A percentile compares a stretch with the other conserved stretches of the same genome.
phyloP scores from a whole-genome alignment of 1,140 invertebrate species.

The Cydia amplana region DNA sequence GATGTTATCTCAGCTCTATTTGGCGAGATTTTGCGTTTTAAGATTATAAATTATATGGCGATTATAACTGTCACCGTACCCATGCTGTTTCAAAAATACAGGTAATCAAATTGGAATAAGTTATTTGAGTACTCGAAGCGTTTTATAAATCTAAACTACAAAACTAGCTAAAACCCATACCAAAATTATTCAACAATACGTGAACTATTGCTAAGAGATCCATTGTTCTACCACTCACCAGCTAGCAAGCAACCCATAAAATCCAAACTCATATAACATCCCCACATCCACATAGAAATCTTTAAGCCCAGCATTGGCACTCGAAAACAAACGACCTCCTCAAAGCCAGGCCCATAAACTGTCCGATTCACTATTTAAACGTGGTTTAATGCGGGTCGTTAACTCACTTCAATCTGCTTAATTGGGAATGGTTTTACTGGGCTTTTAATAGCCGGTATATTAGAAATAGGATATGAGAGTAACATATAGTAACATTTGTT shows the following conservation, averaged over 20 bases:
- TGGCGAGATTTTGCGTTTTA: too few species aligned
- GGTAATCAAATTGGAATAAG: too few species aligned
- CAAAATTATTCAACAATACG: background rate
- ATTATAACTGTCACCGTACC: too few species aligned
- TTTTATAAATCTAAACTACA: too few species aligned
- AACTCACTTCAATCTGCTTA: slow-evolving; percentile 61
- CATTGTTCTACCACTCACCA: background rate
- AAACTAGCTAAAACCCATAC: too few species aligned
- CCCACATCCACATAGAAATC: slow-evolving; percentile 20
- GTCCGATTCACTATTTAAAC: slow-evolving; percentile 57
- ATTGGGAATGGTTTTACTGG: slow-evolving; percentile 57
- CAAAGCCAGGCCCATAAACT: slow-evolving; percentile 55
- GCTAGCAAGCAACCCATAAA: background rate
- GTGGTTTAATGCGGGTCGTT: slow-evolving; percentile 51
- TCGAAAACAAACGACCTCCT: slow-evolving; percentile 42
- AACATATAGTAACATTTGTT: background rate
- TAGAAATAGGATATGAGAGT: slow-evolving; percentile 34
- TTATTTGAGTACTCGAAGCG: too few species aligned
- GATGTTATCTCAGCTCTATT: too few species aligned
- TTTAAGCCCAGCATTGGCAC: slow-evolving; percentile 25
- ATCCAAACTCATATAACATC: slow-evolving; percentile 18
- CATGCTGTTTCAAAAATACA: too few species aligned
- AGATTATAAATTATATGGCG: too few species aligned
- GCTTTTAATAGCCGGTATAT: slow-evolving; percentile 53
- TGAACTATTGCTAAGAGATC: background rate